Evolutionary conservation across 1,140 invertebrate genomes (phyloP), one percentile per base, ranked within the genome.

Genomic region (Drosophila sechellia): DNA sequence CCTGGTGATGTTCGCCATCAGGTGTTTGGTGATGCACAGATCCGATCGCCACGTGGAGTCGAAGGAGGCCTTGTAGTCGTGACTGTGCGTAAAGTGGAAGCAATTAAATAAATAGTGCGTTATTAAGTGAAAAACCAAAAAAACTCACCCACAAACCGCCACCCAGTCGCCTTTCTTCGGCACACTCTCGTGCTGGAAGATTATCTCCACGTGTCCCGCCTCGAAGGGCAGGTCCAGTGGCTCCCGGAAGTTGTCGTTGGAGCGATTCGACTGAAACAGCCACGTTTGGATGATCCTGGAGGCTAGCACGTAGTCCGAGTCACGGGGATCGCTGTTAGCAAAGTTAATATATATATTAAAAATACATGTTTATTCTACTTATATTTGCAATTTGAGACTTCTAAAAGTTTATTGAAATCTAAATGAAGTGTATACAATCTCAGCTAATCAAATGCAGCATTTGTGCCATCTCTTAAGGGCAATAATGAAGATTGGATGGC

Each of bases 221-320:
- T 92, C 89, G 39, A 92, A 91, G 25, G 92, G 81, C 52, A 92
- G 50, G 39, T 92, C 81, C 39, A 92, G 76, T 3, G 91, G 89
- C 34, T 91, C 81, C 1, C 87, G 77, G 55, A 81, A 77, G 55
- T 92, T 83, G 59, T 91, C 86, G 63, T 92, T 89, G 6, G 90
- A 83, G 43, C 81, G 84, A 74, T 92, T 92, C 15, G 90, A 91
- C 46, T 92, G 90, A 57, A 92, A 92, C 0, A 94, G 79, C 59
- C 93, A 93, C 2, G 95, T 93, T 15, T 93, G 93, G 20, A 95
- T 93, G 12, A 95, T 91, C 63, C 94, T 93, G 1, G 95, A 95
- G 64, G 94, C 94, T 15, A 95, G 92, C 68, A 94, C 94, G 89
- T 95, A 95, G 80, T 95, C 95, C 45, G 95, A 90, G 81, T 95